These are phyloP conservation scores for Amphilophus citrinellus DNA, from an alignment of 2,113 vertebrate species.

Conservation along the genomic window DNA sequence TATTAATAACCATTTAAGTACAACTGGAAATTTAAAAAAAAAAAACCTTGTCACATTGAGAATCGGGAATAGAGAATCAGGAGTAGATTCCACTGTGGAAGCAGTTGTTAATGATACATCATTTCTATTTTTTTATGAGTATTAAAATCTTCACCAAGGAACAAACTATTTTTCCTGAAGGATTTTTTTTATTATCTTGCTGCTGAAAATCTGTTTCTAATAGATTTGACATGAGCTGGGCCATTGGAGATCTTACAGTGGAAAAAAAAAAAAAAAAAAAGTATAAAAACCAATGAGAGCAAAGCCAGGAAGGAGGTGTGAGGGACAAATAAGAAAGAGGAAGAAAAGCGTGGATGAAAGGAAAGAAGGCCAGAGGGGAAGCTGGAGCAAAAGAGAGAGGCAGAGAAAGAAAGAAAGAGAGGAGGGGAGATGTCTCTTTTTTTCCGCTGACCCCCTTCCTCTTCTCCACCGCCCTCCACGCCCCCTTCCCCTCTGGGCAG, in stretches of 20 bases:
- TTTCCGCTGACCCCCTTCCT: constrained; percentile 69
- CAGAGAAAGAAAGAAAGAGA: background rate
- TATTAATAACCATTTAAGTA: background rate
- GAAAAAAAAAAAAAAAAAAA: too few relatives aligned
- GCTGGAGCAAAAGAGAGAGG: background rate
- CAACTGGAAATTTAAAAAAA: background rate
- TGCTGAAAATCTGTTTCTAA: background rate
- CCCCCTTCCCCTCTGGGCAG: constrained; percentile 77
- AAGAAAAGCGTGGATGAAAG: constrained; percentile 20
- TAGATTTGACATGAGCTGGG: background rate
- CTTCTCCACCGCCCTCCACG: constrained; percentile 57
- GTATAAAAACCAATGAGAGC: background rate
- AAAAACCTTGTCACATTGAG: too few relatives aligned
- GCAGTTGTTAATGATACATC: too few relatives aligned
- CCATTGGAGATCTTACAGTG: background rate
- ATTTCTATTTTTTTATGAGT: background rate
- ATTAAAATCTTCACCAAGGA: background rate
- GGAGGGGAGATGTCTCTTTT: constrained; percentile 55
- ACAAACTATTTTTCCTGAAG: background rate
- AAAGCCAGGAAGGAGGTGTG: background rate
- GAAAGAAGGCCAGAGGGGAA: constrained; percentile 49
- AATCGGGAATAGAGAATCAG: too few relatives aligned
- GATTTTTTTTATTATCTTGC: too few relatives aligned
- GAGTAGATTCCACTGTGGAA: too few relatives aligned
- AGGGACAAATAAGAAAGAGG: constrained; percentile 7